Base-by-base conservation (phyloP, 2,797 vertebrate species). In the Craterocephalus amniculus region DNA sequence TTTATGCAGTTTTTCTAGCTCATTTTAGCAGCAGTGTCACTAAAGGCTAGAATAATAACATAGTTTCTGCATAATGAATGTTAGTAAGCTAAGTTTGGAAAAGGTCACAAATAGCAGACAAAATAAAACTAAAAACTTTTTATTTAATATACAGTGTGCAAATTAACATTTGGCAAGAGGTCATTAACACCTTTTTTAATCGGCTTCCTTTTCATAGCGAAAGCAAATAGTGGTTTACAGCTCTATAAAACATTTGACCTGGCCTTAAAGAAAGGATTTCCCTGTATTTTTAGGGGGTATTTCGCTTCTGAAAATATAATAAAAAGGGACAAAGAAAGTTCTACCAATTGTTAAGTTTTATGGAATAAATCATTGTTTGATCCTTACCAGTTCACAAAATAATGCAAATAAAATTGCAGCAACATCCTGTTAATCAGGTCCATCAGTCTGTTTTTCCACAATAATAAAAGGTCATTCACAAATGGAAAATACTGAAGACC, bases 91-190 rank as follows among this genome's bases (percentile, higher is more conserved):
- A 59, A 76, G 70, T 69, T 67, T 85, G 83, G 66, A 77, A 87
- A 86, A 87, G 85, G 70, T 51, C 76, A 40, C 22, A 76, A 80
- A 84, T 54, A 68, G 51, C 62, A 72, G 63, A 75, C 65, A 76
- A 40, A 18, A 36, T 4, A 38, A 38, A 38, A 38, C 12, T 9
- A 26, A 59, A 22, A 14, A 38, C 10, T 12, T 36, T 67, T 86
- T 84, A 81, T 67, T 29, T 29, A 29, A 5, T 29, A 85, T 75
- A 78, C 67, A 54, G 66, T 71, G 74, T 68, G 76, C 81, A 74
- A 89, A 88, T 92, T 68, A 85, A 81, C 86, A 88, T 89, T 88
- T 74, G 51, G 63, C 78, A 48, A 87, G 89, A 90, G 67, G 89
- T 88, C 85, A 79, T 36, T 73, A 74, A 66, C 2, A 22, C 38